Evolutionary conservation across 1,140 invertebrate species (phyloP).

Genomic region (Holotrichia oblita): DNA sequence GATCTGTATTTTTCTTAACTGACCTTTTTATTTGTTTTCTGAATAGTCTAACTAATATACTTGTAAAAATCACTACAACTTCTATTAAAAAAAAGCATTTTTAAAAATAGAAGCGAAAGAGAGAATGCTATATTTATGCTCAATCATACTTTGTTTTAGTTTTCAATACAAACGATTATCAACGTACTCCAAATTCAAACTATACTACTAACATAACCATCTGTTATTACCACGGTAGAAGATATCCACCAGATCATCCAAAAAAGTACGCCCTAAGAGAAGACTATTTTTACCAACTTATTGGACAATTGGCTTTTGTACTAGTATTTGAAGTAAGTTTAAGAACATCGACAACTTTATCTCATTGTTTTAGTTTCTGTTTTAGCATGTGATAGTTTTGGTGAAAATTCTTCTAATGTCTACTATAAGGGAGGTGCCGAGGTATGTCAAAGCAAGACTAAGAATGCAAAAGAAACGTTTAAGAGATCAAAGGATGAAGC

Average conservation of each 20-base stretch:
- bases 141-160: not conserved
- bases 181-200: not conserved
- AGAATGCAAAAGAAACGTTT: not conserved
- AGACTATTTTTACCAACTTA: slow-evolving; percentile 39
- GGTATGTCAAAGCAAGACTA: not conserved
- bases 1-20: too few species aligned
- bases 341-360: not conserved
- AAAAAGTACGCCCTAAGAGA: slow-evolving; percentile 37
- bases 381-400: slow-evolving; percentile 4
- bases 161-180: not conserved
- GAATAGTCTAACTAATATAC: too few species aligned
- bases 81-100: too few species aligned
- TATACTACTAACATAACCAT: not conserved
- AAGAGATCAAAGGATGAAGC: not conserved
- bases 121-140: too few species aligned
- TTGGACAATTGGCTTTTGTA: slow-evolving; percentile 9
- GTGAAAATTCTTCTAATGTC: not conserved
- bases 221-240: slow-evolving; percentile 41
- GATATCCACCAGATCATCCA: slow-evolving; percentile 25
- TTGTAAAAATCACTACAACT: too few species aligned
- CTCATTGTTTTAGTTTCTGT: not conserved
- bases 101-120: too few species aligned
- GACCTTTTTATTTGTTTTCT: too few species aligned
- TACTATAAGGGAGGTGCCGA: not conserved
- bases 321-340: slow-evolving; percentile 39